Evolutionary conservation across 2,888 invertebrate species (phyloP).

Genomic region (Patella caerulea): DNA sequence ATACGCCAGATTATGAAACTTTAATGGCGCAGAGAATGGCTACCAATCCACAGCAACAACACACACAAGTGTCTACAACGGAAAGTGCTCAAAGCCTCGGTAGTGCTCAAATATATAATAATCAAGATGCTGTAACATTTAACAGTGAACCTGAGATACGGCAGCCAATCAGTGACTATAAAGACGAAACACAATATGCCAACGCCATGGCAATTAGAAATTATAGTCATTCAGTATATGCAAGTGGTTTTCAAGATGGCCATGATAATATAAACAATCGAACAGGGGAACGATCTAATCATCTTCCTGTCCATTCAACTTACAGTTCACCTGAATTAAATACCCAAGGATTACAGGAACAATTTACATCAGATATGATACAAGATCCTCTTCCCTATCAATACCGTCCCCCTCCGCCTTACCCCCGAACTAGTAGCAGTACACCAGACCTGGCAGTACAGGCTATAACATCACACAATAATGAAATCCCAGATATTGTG

Average conservation of each 20-base stretch:
- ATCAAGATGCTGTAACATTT: constrained; percentile 40
- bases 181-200: constrained; percentile 51
- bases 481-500: constrained; percentile 71
- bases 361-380: constrained; percentile 51
- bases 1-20: constrained; percentile 95
- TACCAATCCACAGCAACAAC: constrained; percentile 41
- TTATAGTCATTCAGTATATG: constrained; percentile 55
- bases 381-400: constrained; percentile 77
- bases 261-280: constrained; percentile 41
- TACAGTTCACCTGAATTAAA: constrained; percentile 71
- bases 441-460: constrained; percentile 83
- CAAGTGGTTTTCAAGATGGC: constrained; percentile 52
- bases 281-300: constrained; percentile 39
- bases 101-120: constrained; percentile 54
- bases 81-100: constrained; percentile 38
- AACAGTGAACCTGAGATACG: constrained; percentile 64
- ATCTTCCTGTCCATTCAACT: constrained; percentile 66
- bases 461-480: constrained; percentile 42
- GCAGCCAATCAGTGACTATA: constrained; percentile 19
- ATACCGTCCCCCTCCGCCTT: constrained; percentile 85
- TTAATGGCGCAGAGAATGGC: constrained; percentile 81
- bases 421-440: constrained; percentile 82
- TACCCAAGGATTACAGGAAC: constrained; percentile 56
- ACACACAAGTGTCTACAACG: constrained; percentile 14
- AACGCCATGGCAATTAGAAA: constrained; percentile 52